Evolutionary conservation across 2,797 vertebrate species (phyloP).

Genomic region (Staurois parvus): DNA sequence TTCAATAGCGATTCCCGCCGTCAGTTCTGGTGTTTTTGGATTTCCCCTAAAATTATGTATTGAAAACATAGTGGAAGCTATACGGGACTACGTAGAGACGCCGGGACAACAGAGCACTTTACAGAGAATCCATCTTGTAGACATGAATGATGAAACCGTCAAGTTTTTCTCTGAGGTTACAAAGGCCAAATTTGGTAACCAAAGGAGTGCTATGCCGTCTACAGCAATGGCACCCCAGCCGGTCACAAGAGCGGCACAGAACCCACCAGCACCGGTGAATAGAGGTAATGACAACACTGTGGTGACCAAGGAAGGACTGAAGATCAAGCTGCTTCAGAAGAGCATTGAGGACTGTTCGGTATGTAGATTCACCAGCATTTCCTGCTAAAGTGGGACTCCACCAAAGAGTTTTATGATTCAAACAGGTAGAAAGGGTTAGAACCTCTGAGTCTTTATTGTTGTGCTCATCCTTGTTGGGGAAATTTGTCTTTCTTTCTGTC

Average conservation of each 20-base stretch:
- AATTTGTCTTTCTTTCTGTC: too few species aligned
- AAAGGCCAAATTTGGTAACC: constrained; percentile 66
- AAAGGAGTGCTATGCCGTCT: not conserved
- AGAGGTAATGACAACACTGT: not conserved
- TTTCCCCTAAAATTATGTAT: constrained; percentile 74
- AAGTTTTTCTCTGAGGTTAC: constrained; percentile 69
- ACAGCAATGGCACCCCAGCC: not conserved
- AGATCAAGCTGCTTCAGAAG: constrained; percentile 73
- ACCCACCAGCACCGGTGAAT: not conserved
- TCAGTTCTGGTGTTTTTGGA: constrained; percentile 84
- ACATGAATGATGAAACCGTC: constrained; percentile 69
- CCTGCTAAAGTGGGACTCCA: too few species aligned
- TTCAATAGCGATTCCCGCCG: constrained; percentile 83
- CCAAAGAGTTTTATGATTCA: too few species aligned
- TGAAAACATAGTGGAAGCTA: constrained; percentile 73
- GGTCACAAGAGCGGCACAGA: not conserved
- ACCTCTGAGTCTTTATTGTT: too few species aligned
- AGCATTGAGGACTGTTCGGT: constrained; percentile 80
- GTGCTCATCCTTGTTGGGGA: too few species aligned
- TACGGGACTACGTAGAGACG: constrained; percentile 75
- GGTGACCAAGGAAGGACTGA: constrained; percentile 75
- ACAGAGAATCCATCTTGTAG: constrained; percentile 74
- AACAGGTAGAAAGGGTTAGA: too few species aligned
- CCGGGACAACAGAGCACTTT: constrained; percentile 58
- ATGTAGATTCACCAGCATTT: constrained; percentile 65